Percentiles rank a stretch among this genome's conserved stretches.
These are phyloP conservation scores for Rousettus madagascariensis DNA, from an alignment of 2,797 vertebrate species.

Conservation along the genomic window DNA sequence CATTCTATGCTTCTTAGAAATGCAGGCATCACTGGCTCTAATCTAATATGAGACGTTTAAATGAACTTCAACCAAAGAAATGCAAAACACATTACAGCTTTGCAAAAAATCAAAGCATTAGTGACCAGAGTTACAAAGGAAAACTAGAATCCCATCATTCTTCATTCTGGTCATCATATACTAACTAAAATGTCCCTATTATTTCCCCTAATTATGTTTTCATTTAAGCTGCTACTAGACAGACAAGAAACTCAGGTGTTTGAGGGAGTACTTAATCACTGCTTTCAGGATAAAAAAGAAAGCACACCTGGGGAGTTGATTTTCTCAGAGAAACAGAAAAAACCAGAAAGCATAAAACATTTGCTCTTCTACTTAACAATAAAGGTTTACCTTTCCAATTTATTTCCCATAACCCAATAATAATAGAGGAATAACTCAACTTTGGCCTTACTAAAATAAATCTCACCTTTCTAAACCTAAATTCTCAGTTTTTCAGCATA, in stretches of 20 bases:
- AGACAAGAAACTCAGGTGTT: constrained; percentile 33
- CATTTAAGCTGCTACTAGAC: background rate
- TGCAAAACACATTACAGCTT: constrained; percentile 17
- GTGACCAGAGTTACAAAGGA: background rate
- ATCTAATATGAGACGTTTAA: constrained; percentile 14
- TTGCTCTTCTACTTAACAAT: constrained; percentile 3
- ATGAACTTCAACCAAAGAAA: constrained; percentile 29
- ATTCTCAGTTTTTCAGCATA: background rate
- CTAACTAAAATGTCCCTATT: constrained; percentile 5
- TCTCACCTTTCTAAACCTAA: background rate
- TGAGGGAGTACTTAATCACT: constrained; percentile 38
- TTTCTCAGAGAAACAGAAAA: constrained; percentile 18
- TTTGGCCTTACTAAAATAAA: background rate
- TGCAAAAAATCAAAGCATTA: constrained; percentile 43
- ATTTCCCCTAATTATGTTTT: constrained; percentile 47
- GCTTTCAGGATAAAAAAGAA: background rate
- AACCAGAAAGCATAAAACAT: constrained; percentile 35
- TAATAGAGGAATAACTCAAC: constrained; percentile 34
- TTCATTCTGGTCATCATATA: constrained; percentile 26
- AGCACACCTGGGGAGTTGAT: background rate
- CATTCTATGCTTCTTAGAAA: constrained; percentile 23
- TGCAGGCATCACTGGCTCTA: background rate
- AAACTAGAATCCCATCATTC: background rate
- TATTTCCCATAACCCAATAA: background rate
- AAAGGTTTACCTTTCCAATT: constrained; percentile 15